A percentile compares a stretch with the other conserved stretches of the same genome.
Evolutionary conservation across 2,888 invertebrate genomes (phyloP).

Genomic region (Xestia xanthographa): DNA sequence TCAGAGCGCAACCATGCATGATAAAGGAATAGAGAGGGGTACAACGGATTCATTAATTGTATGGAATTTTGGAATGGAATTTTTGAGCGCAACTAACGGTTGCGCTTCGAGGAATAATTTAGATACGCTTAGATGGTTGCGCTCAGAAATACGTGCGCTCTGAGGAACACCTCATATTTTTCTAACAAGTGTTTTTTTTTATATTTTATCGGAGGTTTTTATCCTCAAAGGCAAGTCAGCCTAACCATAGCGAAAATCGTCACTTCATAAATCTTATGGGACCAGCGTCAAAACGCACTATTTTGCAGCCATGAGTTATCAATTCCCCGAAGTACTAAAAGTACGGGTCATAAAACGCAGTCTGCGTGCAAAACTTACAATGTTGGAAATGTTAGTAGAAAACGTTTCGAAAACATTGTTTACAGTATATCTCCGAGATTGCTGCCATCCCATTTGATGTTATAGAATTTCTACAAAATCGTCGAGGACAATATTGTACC

Average conservation of each 20-base stretch:
- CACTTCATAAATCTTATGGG: background rate
- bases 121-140: too few species aligned
- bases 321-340: conserved; percentile 54
- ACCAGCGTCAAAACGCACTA: background rate
- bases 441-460: conserved; percentile 62
- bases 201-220: too few species aligned
- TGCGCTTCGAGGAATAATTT: too few species aligned
- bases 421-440: conserved; percentile 66
- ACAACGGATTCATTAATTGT: too few species aligned
- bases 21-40: too few species aligned
- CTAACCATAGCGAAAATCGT: background rate
- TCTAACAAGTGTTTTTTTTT: too few species aligned
- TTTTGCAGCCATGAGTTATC: conserved; percentile 31
- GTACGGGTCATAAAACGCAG: conserved; percentile 60
- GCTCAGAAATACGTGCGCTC: too few species aligned
- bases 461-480: conserved; percentile 64
- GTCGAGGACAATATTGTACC: conserved; percentile 49
- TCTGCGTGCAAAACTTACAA: conserved; percentile 62
- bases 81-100: too few species aligned
- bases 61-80: too few species aligned
- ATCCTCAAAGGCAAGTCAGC: too few species aligned
- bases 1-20: too few species aligned
- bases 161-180: too few species aligned
- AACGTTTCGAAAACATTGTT: conserved; percentile 65
- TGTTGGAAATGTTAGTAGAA: conserved; percentile 60